Percentiles rank a stretch among this genome's conserved stretches.
Evolutionary conservation across 2,113 vertebrate genomes (phyloP).

Genomic region (Hirundichthys speculiger): DNA sequence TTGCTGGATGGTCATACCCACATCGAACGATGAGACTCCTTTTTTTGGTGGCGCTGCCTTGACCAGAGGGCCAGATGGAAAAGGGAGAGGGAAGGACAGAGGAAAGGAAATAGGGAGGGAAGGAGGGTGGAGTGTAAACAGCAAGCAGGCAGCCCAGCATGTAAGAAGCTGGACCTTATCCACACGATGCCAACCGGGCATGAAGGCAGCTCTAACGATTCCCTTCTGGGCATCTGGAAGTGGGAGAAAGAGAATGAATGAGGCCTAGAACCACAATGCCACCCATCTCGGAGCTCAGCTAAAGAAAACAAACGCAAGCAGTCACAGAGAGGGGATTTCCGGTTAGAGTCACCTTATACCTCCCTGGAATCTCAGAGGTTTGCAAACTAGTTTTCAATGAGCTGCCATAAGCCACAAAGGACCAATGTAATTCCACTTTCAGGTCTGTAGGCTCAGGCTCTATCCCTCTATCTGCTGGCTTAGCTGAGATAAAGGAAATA

Average conservation of each 20-base stretch:
- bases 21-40: constrained; percentile 50
- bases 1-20: constrained; percentile 51
- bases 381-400: constrained; percentile 61
- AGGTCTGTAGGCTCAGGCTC: constrained; percentile 55
- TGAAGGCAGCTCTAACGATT: constrained; percentile 70
- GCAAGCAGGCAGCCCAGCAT: constrained; percentile 60
- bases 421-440: constrained; percentile 51
- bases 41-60: constrained; percentile 63
- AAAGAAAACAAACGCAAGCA: constrained; percentile 73
- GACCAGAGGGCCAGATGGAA: constrained; percentile 58
- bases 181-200: constrained; percentile 72
- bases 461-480: constrained; percentile 21
- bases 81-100: constrained; percentile 51
- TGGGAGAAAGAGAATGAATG: constrained; percentile 63
- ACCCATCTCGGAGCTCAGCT: constrained; percentile 73
- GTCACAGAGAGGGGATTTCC: constrained; percentile 77
- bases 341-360: constrained; percentile 75
- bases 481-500: constrained; percentile 52
- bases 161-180: constrained; percentile 65
- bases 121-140: constrained; percentile 59
- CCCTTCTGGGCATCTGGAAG: constrained; percentile 73
- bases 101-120: constrained; percentile 42
- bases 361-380: constrained; percentile 72
- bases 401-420: constrained; percentile 53
- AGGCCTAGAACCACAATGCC: constrained; percentile 70